Base-by-base conservation (phyloP, 2,113 vertebrate genomes). In the Zapus hudsonius region DNA sequence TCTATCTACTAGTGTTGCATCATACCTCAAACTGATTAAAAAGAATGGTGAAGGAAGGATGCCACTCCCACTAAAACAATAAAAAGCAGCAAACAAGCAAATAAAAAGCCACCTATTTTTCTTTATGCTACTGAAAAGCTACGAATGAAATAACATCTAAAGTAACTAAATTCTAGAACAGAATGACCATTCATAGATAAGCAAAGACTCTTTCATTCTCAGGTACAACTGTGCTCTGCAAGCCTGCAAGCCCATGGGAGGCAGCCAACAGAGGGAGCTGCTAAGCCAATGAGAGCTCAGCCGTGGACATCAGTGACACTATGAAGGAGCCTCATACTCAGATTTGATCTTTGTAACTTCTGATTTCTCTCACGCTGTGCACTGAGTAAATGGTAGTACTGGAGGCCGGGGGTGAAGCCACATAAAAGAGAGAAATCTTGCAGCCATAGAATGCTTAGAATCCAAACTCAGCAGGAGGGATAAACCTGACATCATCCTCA, bases 241-340 rank as follows among this genome's bases (percentile, higher is more conserved):
- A 11, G 29, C 3, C 1, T 33, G 3, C 11, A 1, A 12, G 29
- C 70, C 7, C 7, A 31, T 2, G 13, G 5, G 8, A 85, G 12
- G 42, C 36, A 63, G 29, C 17, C 81, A 64, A 19, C 20, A 19
- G 29, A 52, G 73, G 23, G 33, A 10, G 33, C 25, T 84, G 73
- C 55, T 64, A 42, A 47, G 55, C n/a, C 33, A 16, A n/a, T 0
- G 29, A 79, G 17, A 79, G 42, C 12, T 1, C 7, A 44, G 29
- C 6, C 10, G 40, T 16, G 52, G 17, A 11, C n/a, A 38, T 44
- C 2, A 1, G 3, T 10, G 20, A 61, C 27, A 10, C n/a, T 55
- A 2, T 6, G 47, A n/a, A 63, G 25, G 72, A 55, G 17, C 75
- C 36, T 25, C 69, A 59, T 67, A 52, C 16, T 76, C 31, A 63